These are phyloP conservation scores for Trogon surrucura DNA, from an alignment of 2,113 vertebrate genomes.

Conservation along the genomic window DNA sequence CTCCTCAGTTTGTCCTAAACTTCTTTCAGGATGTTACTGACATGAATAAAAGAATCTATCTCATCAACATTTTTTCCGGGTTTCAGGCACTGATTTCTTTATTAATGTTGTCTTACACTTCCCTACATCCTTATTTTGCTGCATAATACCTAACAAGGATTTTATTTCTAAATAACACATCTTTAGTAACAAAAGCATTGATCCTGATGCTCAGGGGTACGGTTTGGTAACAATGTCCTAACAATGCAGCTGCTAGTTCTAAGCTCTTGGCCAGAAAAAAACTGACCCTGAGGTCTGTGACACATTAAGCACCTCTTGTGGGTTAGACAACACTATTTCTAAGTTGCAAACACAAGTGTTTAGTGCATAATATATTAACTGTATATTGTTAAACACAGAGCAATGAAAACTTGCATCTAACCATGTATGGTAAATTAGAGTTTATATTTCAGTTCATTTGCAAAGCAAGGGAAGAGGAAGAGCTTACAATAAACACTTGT, in stretches of 20 bases:
- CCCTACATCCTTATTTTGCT: not conserved
- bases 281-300: not conserved
- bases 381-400: not conserved
- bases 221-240: not conserved
- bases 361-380: slow-evolving; percentile 31
- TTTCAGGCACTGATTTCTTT: not conserved
- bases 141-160: not conserved
- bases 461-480: slow-evolving; percentile 13
- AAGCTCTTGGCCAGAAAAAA: not conserved
- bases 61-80: not conserved
- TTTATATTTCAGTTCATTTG: slow-evolving; percentile 25
- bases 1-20: no score
- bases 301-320: not conserved
- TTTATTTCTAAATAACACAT: not conserved
- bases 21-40: not conserved
- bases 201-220: not conserved
- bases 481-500: slow-evolving; percentile 52
- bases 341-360: slow-evolving; percentile 1
- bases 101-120: not conserved
- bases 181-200: not conserved
- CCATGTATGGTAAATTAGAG: not conserved
- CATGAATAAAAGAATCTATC: not conserved
- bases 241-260: not conserved
- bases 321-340: not conserved
- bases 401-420: not conserved